Evolutionary conservation across 2,888 invertebrate species (phyloP), one percentile per base, ranked within the genome.

Genomic region (Hecatera dysodea): DNA sequence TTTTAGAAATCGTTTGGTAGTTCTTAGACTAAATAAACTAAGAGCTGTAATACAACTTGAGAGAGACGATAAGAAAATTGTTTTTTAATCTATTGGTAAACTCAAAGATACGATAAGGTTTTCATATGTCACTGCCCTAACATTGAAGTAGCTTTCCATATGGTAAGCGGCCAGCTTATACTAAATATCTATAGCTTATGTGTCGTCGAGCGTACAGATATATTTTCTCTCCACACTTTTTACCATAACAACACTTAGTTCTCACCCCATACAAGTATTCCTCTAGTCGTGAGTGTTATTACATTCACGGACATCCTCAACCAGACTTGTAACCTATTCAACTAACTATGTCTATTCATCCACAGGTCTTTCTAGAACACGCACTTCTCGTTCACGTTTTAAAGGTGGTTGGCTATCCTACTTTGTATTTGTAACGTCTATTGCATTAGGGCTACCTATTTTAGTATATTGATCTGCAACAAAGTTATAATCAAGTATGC

Each of bases 281-380:
- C 24, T 39, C 1, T 5, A 44, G 64, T 72, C 56, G 73, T 79
- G 64, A 75, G 39, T 57, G 19, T 19, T 73, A 73, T 75, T 72
- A 72, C 44, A 42, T 56, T 36, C 44, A 72, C 63, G 50, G 61
- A 56, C 72, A 62, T 42, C 22, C 17, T 24, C 48, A 63, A 44
- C 12, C 29, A 64, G 12, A 39, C 42, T 42, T 48, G 57, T 60
- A 29, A 19, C 48, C n/a, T 68, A 55, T 68, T 64, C 50, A 73
- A 65, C 29, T 60, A 61, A 62, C 39, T 53, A 42, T 33, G 57
- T 48, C 57, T 59, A 53, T 78, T 78, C 27, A 53, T 72, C 5
- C 3, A 22, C 19, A 46, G 29, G 17, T 42, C 12, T 24, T 24
- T 53, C 59, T 56, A 44, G 27, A 22, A 48, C 42, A 69, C 48